These are phyloP conservation scores for Uropetala carovei DNA, from an alignment of 2,888 invertebrate species.

Conservation along the genomic window DNA sequence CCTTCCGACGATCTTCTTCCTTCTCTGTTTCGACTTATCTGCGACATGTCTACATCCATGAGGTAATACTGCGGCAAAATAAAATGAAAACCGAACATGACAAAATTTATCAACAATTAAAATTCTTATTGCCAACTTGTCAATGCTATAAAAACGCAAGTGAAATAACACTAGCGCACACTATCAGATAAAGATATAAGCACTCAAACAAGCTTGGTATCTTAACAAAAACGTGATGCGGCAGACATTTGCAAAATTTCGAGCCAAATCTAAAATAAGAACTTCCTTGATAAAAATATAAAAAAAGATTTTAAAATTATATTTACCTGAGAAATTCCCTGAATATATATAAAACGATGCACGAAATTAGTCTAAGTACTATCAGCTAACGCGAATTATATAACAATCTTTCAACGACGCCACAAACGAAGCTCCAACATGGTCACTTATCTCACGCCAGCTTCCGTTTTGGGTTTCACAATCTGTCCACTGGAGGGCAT, in stretches of 20 bases:
- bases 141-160: background rate
- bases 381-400: background rate
- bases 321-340: constrained; percentile 45
- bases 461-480: background rate
- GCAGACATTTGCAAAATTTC: constrained; percentile 51
- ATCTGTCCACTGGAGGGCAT: background rate
- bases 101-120: background rate
- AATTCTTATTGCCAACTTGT: background rate
- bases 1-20: constrained; percentile 26
- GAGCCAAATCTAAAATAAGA: constrained; percentile 51
- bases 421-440: constrained; percentile 21
- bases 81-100: constrained; percentile 49
- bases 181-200: background rate
- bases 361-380: background rate
- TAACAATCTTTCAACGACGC: constrained; percentile 38
- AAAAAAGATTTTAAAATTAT: constrained; percentile 1
- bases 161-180: background rate
- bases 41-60: constrained; percentile 60
- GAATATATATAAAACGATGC: constrained; percentile 35
- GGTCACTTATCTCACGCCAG: constrained; percentile 15
- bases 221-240: constrained; percentile 3
- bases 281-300: background rate
- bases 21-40: constrained; percentile 50
- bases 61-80: constrained; percentile 56
- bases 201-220: background rate